A percentile compares a stretch with the other conserved stretches of the same genome.
phyloP scores from a whole-genome alignment of 64 coral and sea anemone species.

The Actinia tenebrosa region DNA sequence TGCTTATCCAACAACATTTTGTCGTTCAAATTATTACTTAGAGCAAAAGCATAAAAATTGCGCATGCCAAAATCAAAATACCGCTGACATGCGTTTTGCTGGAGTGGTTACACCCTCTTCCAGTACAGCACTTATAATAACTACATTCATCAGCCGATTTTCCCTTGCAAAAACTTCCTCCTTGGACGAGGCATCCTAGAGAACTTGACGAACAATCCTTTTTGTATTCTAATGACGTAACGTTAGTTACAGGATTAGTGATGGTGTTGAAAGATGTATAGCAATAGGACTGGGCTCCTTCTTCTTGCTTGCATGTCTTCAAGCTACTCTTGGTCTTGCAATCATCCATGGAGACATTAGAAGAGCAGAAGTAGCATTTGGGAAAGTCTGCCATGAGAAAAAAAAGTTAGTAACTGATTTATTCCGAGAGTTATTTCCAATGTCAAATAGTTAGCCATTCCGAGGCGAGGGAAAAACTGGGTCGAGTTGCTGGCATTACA shows the following conservation, averaged over 20 bases:
- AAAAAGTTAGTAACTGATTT: neutral
- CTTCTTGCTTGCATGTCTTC: neutral
- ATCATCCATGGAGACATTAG: neutral
- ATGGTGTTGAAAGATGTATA: neutral
- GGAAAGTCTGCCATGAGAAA: neutral
- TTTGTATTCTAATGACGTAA: neutral
- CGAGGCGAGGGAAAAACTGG: too few relatives aligned
- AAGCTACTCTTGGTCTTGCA: neutral
- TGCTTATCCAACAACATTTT: too few relatives aligned
- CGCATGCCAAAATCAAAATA: slow-evolving; percentile 4
- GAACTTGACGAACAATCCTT: neutral
- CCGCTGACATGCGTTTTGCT: neutral
- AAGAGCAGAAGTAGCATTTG: neutral
- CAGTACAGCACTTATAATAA: neutral
- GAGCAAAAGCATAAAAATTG: neutral
- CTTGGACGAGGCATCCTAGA: neutral
- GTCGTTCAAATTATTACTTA: neutral
- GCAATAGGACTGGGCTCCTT: neutral
- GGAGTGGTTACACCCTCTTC: neutral
- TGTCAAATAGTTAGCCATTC: neutral
- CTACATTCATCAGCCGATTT: neutral
- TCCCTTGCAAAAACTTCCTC: neutral
- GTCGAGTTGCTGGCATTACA: too few relatives aligned
- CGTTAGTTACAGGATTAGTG: neutral
- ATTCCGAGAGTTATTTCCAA: too few relatives aligned